Base-by-base conservation (phyloP, 2,888 invertebrate genomes). In the Conistra vaccinii region DNA sequence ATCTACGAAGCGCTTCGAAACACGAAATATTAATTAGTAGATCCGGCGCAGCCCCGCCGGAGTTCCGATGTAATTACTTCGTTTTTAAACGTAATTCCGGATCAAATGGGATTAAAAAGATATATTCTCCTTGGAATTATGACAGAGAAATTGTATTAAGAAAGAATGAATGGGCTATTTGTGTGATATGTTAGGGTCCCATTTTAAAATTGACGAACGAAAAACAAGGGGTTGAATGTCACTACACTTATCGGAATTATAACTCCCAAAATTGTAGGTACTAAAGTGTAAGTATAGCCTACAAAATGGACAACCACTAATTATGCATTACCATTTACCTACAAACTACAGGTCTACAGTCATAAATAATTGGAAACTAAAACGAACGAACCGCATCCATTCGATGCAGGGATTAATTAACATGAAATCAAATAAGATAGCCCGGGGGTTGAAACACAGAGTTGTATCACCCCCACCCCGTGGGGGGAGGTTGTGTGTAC, bases 21-120 rank as follows among this genome's bases (percentile, higher is more conserved):
- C 61, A 77, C 73, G 62, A 85, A 83, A 85, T 85, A 85, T 87
- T 87, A 85, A 85, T 85, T 75, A 78, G 74, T 73, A 70, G 78
- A 83, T 80, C 75, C 75, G 57, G 32, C 42, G 23, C 14, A 68
- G n/a, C 73, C 70, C 65, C 75, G 48, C 51, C 55, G 58, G 77
- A 72, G 58, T 55, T 61, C 57, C 61, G 45, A 65, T 66, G 78
- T 85, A 73, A 85, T 87, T 83, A 83, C 71, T 69, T 71, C 63
- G 74, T 77, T 76, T 81, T 85, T 78, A 76, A 72, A 73, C 77
- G 61, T 83, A 77, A 85, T 75, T 73, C 69, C n/a, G 73, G 69
- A 85, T 74, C 72, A 85, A 77, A 85, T 73, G 61, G 35, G 84
- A 78, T 85, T 78, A 69, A 73, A 77, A 77, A 76, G 76, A 73